Conservation (phyloP, 2,888 invertebrate genomes). For the Rhyacophila evoluta region DNA sequence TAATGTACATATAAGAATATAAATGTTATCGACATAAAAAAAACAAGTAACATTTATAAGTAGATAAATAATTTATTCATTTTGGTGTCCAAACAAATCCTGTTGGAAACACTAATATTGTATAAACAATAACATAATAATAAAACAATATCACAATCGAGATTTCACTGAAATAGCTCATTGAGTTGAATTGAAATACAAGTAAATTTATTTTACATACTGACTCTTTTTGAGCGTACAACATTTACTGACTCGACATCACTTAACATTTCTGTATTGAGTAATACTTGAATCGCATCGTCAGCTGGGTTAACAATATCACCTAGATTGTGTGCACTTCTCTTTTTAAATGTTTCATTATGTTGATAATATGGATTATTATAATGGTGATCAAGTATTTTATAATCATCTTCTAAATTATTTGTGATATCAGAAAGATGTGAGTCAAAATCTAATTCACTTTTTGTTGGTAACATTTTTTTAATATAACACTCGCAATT, state of each 20-base stretch:
- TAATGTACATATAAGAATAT: no score
- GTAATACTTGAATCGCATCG: background rate
- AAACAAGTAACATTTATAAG: no score
- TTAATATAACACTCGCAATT: background rate
- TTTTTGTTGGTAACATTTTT: background rate
- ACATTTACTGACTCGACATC: background rate
- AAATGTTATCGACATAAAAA: no score
- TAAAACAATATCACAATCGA: no score
- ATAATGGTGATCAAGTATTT: background rate
- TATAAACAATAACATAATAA: no score
- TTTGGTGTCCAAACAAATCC: no score
- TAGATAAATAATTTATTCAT: no score
- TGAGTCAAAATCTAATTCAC: no score
- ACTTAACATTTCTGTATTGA: background rate
- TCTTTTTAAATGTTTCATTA: background rate
- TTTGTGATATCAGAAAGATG: no score
- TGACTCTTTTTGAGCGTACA: background rate
- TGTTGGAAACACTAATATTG: no score
- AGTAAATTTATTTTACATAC: background rate
- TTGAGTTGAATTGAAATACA: no score
- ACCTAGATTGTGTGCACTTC: background rate
- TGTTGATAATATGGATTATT: background rate
- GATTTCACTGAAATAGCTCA: no score
- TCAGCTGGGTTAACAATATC: background rate
- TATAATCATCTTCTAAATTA: background rate